Percentiles rank a stretch among this genome's conserved stretches.
Conservation (phyloP, 2,888 invertebrate species). For the Diabrotica balteata region DNA sequence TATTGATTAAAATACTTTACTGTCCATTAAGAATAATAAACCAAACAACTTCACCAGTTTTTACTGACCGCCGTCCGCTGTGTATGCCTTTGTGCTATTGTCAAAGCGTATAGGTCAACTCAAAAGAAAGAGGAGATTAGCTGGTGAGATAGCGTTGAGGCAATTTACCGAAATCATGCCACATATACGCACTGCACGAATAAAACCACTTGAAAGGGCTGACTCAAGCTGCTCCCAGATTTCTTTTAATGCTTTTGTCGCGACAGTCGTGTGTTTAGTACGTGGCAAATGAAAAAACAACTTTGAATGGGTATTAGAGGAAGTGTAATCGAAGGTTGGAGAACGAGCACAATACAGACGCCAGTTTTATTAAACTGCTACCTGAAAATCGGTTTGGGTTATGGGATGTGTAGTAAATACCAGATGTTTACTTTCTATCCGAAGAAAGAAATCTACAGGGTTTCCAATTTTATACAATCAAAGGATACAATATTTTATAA, state of each 20-base stretch:
- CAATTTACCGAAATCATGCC: slow-evolving; percentile 59
- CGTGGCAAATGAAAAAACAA: slow-evolving; percentile 9
- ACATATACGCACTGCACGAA: slow-evolving; percentile 44
- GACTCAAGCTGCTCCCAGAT: slow-evolving; percentile 15
- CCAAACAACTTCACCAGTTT: slow-evolving; percentile 12
- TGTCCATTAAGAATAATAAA: neutral
- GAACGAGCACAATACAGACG: no score
- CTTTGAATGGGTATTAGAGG: neutral
- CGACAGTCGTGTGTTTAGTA: neutral
- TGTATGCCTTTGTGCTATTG: slow-evolving; percentile 17
- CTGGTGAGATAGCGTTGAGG: slow-evolving; percentile 52
- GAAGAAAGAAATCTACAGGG: no score
- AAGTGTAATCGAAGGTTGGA: no score
- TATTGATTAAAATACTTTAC: no score
- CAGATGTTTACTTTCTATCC: no score
- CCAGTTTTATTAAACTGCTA: no score
- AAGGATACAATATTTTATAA: no score
- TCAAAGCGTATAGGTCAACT: slow-evolving; percentile 54
- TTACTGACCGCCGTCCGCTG: neutral
- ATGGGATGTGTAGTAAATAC: no score
- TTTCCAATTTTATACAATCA: no score
- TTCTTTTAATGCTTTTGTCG: slow-evolving; percentile 14
- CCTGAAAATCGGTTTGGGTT: no score
- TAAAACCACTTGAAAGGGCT: slow-evolving; percentile 24
- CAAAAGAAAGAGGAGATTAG: slow-evolving; percentile 55